These are phyloP conservation scores for Drosophila bunnanda DNA, from an alignment of 2,888 invertebrate genomes.

Conservation along the genomic window DNA sequence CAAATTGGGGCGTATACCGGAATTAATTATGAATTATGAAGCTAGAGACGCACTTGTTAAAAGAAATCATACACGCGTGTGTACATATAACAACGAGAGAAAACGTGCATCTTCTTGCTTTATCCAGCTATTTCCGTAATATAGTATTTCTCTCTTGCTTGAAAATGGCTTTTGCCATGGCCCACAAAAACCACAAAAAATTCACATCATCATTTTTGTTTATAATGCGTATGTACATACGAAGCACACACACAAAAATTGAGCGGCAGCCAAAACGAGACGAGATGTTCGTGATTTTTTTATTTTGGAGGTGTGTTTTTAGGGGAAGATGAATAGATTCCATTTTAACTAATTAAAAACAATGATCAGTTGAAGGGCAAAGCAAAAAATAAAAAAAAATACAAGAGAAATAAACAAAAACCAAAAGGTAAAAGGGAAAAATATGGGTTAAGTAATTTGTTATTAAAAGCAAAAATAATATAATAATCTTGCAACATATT, in stretches of 20 bases:
- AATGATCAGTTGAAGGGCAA: conserved; percentile 7
- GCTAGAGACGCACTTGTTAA: conserved; percentile 37
- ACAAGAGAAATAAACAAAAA: conserved; percentile 2
- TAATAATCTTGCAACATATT: too few species aligned
- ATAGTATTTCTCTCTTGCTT: conserved; percentile 50
- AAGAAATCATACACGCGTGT: conserved; percentile 2
- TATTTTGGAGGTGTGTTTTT: conserved; percentile 28
- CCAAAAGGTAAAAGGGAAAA: neutral
- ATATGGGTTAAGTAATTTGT: neutral
- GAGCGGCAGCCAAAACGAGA: conserved; percentile 18
- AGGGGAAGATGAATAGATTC: conserved; percentile 10
- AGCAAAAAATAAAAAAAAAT: neutral
- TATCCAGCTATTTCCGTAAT: conserved; percentile 63
- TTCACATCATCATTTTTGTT: conserved; percentile 58
- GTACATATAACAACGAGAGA: conserved; percentile 14
- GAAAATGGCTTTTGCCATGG: conserved; percentile 61
- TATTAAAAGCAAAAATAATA: neutral
- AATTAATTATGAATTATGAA: conserved; percentile 36
- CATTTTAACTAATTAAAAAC: conserved; percentile 11
- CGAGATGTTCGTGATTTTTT: conserved; percentile 17
- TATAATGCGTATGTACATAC: conserved; percentile 44
- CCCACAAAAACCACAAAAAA: conserved; percentile 49
- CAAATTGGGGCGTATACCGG: conserved; percentile 45
- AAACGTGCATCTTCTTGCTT: conserved; percentile 54
- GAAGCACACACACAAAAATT: conserved; percentile 16